phyloP scores from a whole-genome alignment of 2,113 vertebrate species.

The Carollia perspicillata region DNA sequence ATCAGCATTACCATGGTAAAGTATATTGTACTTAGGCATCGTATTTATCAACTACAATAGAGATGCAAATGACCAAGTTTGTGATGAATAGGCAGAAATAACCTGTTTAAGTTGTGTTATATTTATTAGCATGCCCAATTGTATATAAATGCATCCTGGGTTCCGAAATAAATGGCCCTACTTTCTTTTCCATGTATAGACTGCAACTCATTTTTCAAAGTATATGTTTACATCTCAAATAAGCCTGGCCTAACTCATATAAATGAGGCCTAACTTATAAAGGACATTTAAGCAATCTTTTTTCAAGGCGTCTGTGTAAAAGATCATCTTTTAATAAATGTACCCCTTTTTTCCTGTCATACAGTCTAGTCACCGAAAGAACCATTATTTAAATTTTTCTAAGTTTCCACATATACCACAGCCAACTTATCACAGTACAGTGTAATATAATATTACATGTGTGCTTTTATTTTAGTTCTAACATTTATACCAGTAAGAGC shows the following conservation, averaged over 20 bases:
- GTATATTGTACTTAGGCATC: background rate
- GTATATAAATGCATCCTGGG: background rate
- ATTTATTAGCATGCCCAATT: conserved; percentile 33
- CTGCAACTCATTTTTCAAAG: conserved; percentile 50
- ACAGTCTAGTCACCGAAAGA: conserved; percentile 33
- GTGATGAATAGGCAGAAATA: conserved; percentile 10
- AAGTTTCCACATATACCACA: background rate
- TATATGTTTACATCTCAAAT: conserved; percentile 24
- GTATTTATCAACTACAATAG: background rate
- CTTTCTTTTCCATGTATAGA: background rate
- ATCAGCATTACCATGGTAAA: background rate
- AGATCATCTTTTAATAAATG: conserved; percentile 48
- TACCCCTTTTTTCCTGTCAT: conserved; percentile 26
- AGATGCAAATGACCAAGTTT: background rate
- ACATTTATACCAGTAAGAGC: background rate
- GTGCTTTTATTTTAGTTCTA: conserved; percentile 21
- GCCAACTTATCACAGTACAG: background rate
- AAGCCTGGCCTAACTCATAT: conserved; percentile 31
- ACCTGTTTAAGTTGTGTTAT: background rate
- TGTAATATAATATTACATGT: background rate
- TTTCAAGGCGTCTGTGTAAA: conserved; percentile 32
- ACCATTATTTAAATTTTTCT: conserved; percentile 54
- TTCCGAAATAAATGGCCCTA: conserved; percentile 11
- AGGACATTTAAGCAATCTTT: conserved; percentile 26
- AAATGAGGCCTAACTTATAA: conserved; percentile 36